Percentiles rank a stretch among this genome's conserved stretches.
These are phyloP conservation scores for Brachionus rubens DNA, from an alignment of 1,140 invertebrate genomes.

Conservation along the genomic window DNA sequence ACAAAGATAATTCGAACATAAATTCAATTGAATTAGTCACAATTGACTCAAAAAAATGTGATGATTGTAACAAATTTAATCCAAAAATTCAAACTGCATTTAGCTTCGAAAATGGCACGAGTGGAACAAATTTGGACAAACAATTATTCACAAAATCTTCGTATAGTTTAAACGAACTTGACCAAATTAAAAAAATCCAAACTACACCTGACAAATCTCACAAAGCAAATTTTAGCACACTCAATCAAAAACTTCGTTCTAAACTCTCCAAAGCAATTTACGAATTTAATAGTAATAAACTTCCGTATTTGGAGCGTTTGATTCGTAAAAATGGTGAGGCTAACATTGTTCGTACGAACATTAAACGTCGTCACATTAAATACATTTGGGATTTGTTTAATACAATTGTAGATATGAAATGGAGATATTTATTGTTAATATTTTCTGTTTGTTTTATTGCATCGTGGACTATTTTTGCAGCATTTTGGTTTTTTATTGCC, in stretches of 20 bases:
- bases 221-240: not conserved
- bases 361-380: conserved; percentile 66
- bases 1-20: too few species aligned
- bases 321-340: not conserved
- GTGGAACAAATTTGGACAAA: not conserved
- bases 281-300: conserved; percentile 4
- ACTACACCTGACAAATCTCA: not conserved
- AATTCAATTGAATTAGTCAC: too few species aligned
- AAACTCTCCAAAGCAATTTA: conserved; percentile 15
- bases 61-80: too few species aligned
- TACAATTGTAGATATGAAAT: conserved; percentile 67
- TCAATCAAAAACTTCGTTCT: not conserved
- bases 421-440: conserved; percentile 61
- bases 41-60: too few species aligned
- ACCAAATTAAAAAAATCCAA: conserved; percentile 29
- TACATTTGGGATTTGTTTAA: conserved; percentile 71
- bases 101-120: too few species aligned
- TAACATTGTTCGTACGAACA: not conserved
- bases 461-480: conserved; percentile 17
- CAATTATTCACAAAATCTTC: not conserved
- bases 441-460: conserved; percentile 60
- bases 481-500: not conserved
- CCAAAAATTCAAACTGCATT: too few species aligned
- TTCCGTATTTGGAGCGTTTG: conserved; percentile 8
- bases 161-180: not conserved